Conservation (phyloP, 2,797 vertebrate species). For the Myiothlypis chrysogaster region DNA sequence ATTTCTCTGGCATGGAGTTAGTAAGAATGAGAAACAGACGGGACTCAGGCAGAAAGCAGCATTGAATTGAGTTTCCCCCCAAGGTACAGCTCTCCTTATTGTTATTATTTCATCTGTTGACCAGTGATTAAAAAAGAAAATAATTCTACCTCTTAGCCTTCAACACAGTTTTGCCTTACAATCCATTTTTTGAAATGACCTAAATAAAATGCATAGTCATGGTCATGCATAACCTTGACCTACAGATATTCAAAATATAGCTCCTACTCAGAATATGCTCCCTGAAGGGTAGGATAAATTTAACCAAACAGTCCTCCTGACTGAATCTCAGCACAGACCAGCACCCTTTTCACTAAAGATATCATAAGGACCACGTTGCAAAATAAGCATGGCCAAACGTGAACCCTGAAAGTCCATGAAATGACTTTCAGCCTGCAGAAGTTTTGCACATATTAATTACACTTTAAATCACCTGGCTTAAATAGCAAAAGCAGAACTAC, state of each 20-base stretch:
- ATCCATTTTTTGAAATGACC: not conserved
- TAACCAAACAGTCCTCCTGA: not conserved
- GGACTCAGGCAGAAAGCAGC: not conserved
- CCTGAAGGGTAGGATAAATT: not conserved
- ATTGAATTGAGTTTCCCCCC: not conserved
- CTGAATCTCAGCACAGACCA: not conserved
- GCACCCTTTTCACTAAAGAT: not conserved
- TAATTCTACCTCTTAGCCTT: not conserved
- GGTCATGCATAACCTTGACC: not conserved
- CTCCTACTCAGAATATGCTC: not conserved
- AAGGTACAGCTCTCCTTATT: not conserved
- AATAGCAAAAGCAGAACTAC: not conserved
- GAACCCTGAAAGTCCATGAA: constrained; percentile 7
- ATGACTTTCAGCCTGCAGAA: not conserved
- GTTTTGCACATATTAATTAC: constrained; percentile 18
- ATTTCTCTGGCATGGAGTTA: not conserved
- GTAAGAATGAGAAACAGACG: not conserved
- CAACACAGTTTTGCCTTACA: not conserved
- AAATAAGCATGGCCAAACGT: not conserved
- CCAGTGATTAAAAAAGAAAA: not conserved
- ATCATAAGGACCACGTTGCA: not conserved
- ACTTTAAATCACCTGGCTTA: constrained; percentile 3
- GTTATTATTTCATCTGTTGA: not conserved
- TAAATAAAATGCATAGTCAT: constrained; percentile 12
- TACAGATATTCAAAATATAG: not conserved